Conservation (phyloP, 2,113 vertebrate genomes). For the Gavialis gangeticus region DNA sequence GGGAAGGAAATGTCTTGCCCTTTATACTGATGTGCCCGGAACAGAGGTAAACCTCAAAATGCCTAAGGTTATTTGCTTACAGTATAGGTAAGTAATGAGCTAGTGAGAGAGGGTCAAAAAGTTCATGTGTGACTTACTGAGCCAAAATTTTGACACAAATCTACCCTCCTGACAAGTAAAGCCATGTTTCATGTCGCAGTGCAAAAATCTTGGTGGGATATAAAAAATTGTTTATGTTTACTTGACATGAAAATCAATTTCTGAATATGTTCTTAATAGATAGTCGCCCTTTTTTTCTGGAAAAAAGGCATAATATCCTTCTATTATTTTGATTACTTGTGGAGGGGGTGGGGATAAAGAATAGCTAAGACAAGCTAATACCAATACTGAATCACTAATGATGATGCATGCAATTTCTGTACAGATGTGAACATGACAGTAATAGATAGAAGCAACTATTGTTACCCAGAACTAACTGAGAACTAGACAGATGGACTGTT, state of each 20-base stretch:
- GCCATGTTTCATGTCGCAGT: background rate
- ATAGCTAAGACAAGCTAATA: background rate
- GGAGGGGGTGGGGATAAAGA: background rate
- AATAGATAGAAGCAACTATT: constrained; percentile 44
- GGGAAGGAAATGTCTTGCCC: background rate
- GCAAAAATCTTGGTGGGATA: background rate
- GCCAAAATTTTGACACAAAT: background rate
- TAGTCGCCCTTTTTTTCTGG: background rate
- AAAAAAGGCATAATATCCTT: background rate
- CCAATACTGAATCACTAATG: background rate
- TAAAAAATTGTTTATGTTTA: background rate
- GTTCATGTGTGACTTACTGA: background rate
- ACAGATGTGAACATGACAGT: background rate
- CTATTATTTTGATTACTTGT: background rate
- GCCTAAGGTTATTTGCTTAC: rapidly evolving
- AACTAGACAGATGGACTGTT: background rate
- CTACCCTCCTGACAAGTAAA: background rate
- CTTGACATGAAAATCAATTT: background rate
- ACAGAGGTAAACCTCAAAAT: background rate
- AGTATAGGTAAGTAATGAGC: background rate
- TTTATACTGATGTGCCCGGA: background rate
- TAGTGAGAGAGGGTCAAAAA: background rate
- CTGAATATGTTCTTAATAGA: background rate
- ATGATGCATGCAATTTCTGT: background rate
- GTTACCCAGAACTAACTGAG: background rate